Conservation (phyloP, 1,140 invertebrate genomes). For the Drosophila lowei region DNA sequence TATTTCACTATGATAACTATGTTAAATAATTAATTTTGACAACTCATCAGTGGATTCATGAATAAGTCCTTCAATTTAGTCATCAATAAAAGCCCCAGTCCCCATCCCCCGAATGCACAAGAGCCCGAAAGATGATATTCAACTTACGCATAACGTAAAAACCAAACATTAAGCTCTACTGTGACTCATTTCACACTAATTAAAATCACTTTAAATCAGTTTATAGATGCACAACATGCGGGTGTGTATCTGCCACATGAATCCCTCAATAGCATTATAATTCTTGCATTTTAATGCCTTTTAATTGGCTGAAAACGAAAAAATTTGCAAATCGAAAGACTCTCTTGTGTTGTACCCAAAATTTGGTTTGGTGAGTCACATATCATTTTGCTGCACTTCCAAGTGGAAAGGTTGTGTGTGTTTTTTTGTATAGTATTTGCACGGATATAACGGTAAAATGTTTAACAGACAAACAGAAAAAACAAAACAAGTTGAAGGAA, state of each 20-base stretch:
- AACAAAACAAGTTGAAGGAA: constrained; percentile 16
- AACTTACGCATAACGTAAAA: constrained; percentile 57
- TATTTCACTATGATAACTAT: constrained; percentile 1
- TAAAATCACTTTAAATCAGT: constrained; percentile 13
- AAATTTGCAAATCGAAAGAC: background rate
- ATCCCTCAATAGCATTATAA: background rate
- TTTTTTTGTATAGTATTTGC: constrained; percentile 8
- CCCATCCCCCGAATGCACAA: constrained; percentile 8
- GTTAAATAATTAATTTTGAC: constrained; percentile 16
- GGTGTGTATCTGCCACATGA: background rate
- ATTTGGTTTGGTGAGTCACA: constrained; percentile 21
- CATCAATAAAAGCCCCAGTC: constrained; percentile 29
- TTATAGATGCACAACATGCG: too few species aligned
- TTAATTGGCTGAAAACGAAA: constrained; percentile 22
- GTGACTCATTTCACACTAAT: constrained; percentile 50
- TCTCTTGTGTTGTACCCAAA: constrained; percentile 2
- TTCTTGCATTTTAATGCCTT: constrained; percentile 39
- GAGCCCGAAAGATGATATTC: constrained; percentile 44
- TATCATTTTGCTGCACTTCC: constrained; percentile 17
- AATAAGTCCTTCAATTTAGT: constrained; percentile 48
- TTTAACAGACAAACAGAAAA: constrained; percentile 18
- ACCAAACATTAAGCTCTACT: constrained; percentile 26
- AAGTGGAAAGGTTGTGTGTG: constrained; percentile 6
- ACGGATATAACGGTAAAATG: constrained; percentile 13
- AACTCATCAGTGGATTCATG: constrained; percentile 24